These are phyloP conservation scores for Endomychus coccineus DNA, from an alignment of 2,888 invertebrate species.

Conservation along the genomic window DNA sequence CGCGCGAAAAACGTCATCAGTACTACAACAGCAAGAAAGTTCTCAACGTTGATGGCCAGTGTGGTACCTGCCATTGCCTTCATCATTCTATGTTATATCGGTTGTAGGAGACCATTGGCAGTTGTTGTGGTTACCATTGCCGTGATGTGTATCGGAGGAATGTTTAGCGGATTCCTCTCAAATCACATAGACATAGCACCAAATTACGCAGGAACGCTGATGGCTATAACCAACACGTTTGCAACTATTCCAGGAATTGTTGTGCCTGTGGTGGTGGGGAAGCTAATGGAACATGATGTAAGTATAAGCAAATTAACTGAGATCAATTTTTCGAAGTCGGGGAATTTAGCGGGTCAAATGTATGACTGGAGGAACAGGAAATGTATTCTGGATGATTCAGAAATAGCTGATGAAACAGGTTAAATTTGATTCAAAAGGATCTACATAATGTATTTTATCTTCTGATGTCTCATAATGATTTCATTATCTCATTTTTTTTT, in stretches of 20 bases:
- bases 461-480: no score
- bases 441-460: no score
- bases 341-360: no score
- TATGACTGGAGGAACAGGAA: no score
- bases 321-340: no score
- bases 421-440: no score
- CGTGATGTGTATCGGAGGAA: constrained; percentile 68
- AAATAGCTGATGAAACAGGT: no score
- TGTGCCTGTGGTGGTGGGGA: constrained; percentile 68
- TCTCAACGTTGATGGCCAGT: constrained; percentile 57
- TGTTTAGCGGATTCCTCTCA: constrained; percentile 76
- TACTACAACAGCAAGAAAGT: constrained; percentile 66
- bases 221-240: constrained; percentile 71
- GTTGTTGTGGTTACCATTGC: constrained; percentile 59
- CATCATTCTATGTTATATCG: constrained; percentile 59
- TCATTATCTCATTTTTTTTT: no score
- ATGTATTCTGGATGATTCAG: no score
- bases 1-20: constrained; percentile 55
- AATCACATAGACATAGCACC: constrained; percentile 84
- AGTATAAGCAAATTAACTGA: no score
- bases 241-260: constrained; percentile 77
- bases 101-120: constrained; percentile 54
- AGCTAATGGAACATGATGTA: constrained; percentile 66
- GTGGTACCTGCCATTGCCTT: constrained; percentile 62
- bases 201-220: constrained; percentile 72